These are phyloP conservation scores for Pseudococcus jackbeardsleyi DNA, from an alignment of 2,888 invertebrate genomes.

Conservation along the genomic window DNA sequence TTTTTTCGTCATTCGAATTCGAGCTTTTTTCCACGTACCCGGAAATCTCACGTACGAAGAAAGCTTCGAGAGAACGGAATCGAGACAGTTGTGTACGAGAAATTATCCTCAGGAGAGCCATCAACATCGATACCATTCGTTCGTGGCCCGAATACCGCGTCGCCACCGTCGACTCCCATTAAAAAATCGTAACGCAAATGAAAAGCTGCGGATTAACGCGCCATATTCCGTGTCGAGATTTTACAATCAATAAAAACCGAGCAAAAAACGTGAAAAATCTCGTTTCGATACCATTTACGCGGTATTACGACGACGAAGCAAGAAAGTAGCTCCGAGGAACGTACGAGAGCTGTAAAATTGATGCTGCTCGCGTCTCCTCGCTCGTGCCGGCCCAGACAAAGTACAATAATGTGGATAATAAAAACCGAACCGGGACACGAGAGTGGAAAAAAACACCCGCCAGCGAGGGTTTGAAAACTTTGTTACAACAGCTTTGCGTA, in stretches of 20 bases:
- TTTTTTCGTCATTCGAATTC: too few species aligned
- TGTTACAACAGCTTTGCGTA: constrained; percentile 8
- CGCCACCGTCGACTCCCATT: neutral
- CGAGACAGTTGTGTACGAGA: neutral
- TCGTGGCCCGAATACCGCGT: neutral
- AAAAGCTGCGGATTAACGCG: neutral
- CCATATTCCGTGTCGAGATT: neutral
- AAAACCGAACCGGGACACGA: constrained; percentile 8
- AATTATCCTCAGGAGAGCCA: neutral
- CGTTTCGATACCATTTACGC: neutral
- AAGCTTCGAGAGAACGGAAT: neutral
- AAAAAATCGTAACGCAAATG: neutral
- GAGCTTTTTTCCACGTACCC: neutral
- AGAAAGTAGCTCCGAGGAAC: neutral
- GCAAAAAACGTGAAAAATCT: neutral
- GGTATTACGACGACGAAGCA: neutral
- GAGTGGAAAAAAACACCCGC: neutral
- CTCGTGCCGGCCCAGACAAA: neutral
- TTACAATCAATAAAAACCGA: neutral
- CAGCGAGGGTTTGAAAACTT: neutral
- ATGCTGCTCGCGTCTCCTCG: neutral
- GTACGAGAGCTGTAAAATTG: constrained; percentile 15
- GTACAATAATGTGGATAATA: constrained; percentile 17
- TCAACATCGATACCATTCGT: neutral
- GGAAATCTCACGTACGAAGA: neutral